These are phyloP conservation scores for Latrodectus geometricus DNA, from an alignment of 1,140 invertebrate genomes.

Conservation along the genomic window DNA sequence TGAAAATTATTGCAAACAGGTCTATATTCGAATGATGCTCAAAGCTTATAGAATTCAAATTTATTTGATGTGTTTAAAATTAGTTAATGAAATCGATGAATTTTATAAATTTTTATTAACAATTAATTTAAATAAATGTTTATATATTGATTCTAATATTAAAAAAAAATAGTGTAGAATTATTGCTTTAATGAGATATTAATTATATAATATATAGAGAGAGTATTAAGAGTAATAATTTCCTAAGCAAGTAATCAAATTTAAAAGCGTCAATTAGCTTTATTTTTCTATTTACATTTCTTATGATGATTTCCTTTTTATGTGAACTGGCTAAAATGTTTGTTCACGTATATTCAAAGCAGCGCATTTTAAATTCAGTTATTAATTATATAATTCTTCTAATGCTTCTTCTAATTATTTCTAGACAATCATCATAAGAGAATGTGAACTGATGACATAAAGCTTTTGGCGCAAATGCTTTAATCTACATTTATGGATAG, in stretches of 20 bases:
- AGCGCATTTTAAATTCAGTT: no score
- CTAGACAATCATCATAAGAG: conserved; percentile 1
- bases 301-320: not conserved
- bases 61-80: no score
- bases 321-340: conserved; percentile 28
- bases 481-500: conserved; percentile 3
- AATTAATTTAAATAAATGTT: no score
- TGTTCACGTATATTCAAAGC: conserved; percentile 11
- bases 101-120: no score
- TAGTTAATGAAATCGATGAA: no score
- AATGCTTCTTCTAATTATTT: not conserved
- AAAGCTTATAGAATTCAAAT: no score
- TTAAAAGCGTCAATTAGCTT: conserved; percentile 22
- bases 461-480: conserved; percentile 40
- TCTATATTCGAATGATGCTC: no score
- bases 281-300: conserved; percentile 54
- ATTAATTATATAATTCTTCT: not conserved
- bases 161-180: no score
- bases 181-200: no score
- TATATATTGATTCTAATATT: no score
- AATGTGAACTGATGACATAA: conserved; percentile 58
- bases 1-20: not conserved
- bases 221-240: no score
- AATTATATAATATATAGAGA: no score
- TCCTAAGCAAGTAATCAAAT: not conserved